Conservation (phyloP, 2,113 vertebrate genomes). For the Bagarius yarrelli region DNA sequence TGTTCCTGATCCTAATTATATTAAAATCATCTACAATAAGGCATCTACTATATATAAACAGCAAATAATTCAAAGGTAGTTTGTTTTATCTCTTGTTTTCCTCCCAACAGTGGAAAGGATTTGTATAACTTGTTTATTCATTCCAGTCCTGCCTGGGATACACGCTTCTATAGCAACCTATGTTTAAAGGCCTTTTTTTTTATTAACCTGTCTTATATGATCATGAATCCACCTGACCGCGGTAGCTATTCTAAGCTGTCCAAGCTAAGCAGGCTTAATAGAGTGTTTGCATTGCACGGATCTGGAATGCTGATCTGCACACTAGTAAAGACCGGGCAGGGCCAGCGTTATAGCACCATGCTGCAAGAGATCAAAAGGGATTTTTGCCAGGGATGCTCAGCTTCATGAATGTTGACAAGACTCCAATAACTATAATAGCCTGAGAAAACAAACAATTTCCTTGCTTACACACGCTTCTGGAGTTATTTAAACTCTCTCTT, state of each 20-base stretch:
- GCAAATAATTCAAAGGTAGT: background rate
- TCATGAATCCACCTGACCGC: background rate
- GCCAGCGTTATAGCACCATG: slow-evolving; percentile 26
- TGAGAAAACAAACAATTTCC: background rate
- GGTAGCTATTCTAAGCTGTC: background rate
- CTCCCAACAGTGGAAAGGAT: background rate
- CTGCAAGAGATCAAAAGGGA: slow-evolving; percentile 33
- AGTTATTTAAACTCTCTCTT: background rate
- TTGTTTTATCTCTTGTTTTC: background rate
- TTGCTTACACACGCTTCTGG: background rate
- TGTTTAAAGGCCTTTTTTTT: background rate
- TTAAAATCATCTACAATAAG: no score
- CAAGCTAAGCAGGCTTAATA: background rate
- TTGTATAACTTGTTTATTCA: background rate
- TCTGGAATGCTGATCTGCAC: slow-evolving; percentile 2
- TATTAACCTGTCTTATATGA: no score
- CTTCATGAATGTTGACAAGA: slow-evolving; percentile 27
- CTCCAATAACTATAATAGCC: background rate
- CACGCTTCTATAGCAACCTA: background rate
- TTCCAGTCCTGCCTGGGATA: background rate
- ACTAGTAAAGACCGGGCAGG: slow-evolving; percentile 23
- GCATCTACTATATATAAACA: background rate
- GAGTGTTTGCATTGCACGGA: slow-evolving; percentile 16
- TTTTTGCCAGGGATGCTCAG: slow-evolving; percentile 9
- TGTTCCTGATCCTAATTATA: background rate